Conservation (phyloP, 2,888 invertebrate genomes). For the Hanleya hanleyi region DNA sequence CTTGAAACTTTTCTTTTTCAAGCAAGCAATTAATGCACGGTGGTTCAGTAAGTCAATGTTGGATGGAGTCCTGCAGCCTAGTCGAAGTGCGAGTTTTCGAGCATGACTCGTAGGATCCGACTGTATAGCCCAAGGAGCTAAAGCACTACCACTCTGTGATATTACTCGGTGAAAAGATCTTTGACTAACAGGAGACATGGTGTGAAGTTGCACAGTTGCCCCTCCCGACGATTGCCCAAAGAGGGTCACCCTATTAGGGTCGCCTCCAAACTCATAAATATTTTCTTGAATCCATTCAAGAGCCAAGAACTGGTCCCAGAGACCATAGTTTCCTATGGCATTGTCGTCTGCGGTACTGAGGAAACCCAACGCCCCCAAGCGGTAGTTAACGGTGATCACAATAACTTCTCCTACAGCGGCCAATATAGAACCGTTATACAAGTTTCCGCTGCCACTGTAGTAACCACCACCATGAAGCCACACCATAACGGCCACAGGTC, state of each 20-base stretch:
- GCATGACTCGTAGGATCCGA: not conserved
- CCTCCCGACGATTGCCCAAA: constrained; percentile 59
- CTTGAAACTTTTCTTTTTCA: not conserved
- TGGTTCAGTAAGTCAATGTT: not conserved
- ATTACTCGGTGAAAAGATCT: constrained; percentile 50
- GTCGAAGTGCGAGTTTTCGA: not conserved
- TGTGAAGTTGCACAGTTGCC: constrained; percentile 41
- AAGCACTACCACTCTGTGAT: constrained; percentile 48
- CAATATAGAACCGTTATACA: constrained; percentile 45
- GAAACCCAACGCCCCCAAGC: constrained; percentile 53
- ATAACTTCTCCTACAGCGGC: constrained; percentile 40
- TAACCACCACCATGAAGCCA: constrained; percentile 49
- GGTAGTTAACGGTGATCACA: constrained; percentile 50
- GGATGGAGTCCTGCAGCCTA: not conserved
- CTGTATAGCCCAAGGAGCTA: constrained; percentile 7
- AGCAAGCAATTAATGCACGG: not conserved
- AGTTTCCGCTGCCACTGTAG: constrained; percentile 41
- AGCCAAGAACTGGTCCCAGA: constrained; percentile 55
- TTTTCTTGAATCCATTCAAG: constrained; percentile 53
- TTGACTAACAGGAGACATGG: constrained; percentile 41
- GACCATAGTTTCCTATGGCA: constrained; percentile 54
- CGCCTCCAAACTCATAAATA: constrained; percentile 45
- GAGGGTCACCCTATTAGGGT: constrained; percentile 45
- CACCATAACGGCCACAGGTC: constrained; percentile 38
- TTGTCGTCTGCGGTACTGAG: constrained; percentile 44